A percentile compares a stretch with the other conserved stretches of the same genome.
These are phyloP conservation scores for Pyrgus malvae DNA, from an alignment of 2,888 invertebrate genomes.

Conservation along the genomic window DNA sequence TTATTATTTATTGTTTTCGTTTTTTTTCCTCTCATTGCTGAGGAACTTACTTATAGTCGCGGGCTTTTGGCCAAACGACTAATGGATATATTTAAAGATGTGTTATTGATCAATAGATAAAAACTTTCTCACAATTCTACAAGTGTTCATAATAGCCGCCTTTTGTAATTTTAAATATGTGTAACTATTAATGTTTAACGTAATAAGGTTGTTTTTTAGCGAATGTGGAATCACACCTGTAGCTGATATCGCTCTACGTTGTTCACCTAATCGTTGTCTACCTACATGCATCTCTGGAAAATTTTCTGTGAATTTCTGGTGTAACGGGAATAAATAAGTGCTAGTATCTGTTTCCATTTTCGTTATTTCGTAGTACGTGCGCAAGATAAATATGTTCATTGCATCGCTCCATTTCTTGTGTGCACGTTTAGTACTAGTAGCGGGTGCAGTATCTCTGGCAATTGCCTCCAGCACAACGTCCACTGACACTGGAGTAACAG, in stretches of 20 bases:
- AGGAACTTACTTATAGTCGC: too few relatives aligned
- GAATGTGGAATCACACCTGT: too few relatives aligned
- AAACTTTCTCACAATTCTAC: too few relatives aligned
- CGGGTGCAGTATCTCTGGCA: not conserved
- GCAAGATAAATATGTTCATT: not conserved
- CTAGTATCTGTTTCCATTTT: not conserved
- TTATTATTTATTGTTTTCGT: too few relatives aligned
- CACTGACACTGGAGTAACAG: not conserved
- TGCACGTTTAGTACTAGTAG: not conserved
- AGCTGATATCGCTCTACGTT: not conserved
- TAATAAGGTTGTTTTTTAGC: too few relatives aligned
- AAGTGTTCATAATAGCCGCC: too few relatives aligned
- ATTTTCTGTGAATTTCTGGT: not conserved
- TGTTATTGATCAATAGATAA: too few relatives aligned
- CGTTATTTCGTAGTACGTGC: not conserved
- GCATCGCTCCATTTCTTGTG: not conserved
- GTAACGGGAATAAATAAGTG: not conserved
- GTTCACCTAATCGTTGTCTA: not conserved
- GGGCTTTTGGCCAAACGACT: too few relatives aligned
- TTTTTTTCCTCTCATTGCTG: too few relatives aligned
- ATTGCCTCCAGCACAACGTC: not conserved
- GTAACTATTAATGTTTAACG: too few relatives aligned
- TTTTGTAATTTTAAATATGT: too few relatives aligned
- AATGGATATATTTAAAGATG: too few relatives aligned
- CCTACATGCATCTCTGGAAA: not conserved